Conservation (phyloP, 1,140 invertebrate species). For the Mercenaria mercenaria region DNA sequence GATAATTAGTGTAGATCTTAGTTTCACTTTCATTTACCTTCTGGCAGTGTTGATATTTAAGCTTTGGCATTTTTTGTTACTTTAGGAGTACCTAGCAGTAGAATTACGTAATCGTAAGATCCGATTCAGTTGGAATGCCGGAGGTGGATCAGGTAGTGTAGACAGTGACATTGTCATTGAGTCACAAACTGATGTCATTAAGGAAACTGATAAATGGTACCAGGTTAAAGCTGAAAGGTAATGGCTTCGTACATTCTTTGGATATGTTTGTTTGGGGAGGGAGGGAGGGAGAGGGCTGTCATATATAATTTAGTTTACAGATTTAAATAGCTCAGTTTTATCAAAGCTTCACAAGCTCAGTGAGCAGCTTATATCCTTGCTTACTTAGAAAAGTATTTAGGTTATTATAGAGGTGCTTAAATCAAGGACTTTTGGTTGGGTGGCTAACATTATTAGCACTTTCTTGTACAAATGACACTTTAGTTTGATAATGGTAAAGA, state of each 20-base stretch:
- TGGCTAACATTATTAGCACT: no score
- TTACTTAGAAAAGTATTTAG: no score
- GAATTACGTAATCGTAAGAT: constrained; percentile 93
- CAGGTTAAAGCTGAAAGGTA: constrained; percentile 90
- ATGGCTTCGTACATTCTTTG: neutral
- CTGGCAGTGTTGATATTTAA: no score
- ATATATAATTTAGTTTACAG: neutral
- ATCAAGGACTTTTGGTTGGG: no score
- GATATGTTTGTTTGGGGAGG: neutral
- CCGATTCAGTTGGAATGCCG: constrained; percentile 92
- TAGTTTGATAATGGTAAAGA: no score
- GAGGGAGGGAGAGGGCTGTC: neutral
- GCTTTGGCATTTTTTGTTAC: no score
- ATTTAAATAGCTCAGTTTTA: neutral
- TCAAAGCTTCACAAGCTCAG: no score
- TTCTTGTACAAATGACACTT: no score
- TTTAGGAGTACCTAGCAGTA: constrained; percentile 91
- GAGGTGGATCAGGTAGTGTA: constrained; percentile 88
- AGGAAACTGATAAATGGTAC: constrained; percentile 91
- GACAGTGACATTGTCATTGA: constrained; percentile 87
- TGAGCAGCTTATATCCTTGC: no score
- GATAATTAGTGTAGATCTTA: no score
- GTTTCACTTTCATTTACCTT: no score
- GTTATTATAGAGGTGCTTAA: no score
- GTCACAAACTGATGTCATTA: constrained; percentile 87